Percentiles rank a stretch among this genome's conserved stretches.
These are phyloP conservation scores for Brachionus calyciflorus DNA, from an alignment of 1,140 invertebrate genomes.

Conservation along the genomic window DNA sequence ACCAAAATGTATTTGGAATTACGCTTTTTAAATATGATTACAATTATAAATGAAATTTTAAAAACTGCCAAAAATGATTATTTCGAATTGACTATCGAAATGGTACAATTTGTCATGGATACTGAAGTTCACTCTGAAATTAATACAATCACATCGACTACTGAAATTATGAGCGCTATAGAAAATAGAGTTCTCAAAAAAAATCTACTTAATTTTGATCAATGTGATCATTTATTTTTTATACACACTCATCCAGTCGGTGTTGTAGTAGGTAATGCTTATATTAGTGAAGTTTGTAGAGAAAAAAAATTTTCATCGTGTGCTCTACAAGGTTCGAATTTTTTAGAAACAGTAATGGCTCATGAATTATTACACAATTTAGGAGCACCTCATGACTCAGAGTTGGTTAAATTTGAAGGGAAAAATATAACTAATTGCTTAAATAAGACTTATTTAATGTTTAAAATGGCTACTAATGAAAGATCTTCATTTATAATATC, in stretches of 20 bases:
- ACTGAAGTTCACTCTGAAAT: no score
- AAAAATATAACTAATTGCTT: neutral
- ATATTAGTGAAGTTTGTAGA: neutral
- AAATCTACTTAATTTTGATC: neutral
- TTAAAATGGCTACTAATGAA: neutral
- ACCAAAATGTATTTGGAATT: no score
- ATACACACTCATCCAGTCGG: neutral
- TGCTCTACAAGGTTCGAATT: neutral
- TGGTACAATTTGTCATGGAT: no score
- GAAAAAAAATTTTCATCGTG: neutral
- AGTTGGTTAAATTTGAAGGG: no score
- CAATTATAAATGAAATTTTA: no score
- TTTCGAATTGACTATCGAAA: no score
- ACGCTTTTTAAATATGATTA: no score
- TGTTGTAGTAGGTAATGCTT: neutral
- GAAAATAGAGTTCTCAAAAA: neutral
- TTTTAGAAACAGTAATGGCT: neutral
- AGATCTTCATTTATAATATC: neutral
- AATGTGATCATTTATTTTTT: constrained; percentile 10
- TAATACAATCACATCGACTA: no score
- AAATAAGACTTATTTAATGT: neutral
- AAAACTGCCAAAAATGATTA: no score
- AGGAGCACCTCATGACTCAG: neutral
- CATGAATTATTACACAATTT: neutral
- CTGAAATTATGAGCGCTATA: no score